Conservation (phyloP, 1,140 invertebrate genomes). For the Drosophila neocordata region DNA sequence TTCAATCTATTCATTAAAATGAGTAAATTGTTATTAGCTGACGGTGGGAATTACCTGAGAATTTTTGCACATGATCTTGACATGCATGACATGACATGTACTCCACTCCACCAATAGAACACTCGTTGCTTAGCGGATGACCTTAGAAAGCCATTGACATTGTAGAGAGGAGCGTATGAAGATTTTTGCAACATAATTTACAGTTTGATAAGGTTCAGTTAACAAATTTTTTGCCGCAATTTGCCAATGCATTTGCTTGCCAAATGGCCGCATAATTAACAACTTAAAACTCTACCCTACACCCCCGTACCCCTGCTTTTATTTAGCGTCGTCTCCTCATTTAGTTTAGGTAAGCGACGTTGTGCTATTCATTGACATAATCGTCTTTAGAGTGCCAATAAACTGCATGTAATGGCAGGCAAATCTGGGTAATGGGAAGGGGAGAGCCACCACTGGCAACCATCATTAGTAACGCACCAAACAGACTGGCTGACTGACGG, state of each 20-base stretch:
- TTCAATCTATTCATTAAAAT: slow-evolving; percentile 13
- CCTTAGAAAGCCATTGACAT: slow-evolving; percentile 44
- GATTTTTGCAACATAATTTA: background rate
- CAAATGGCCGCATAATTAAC: slow-evolving; percentile 46
- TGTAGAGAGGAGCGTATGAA: background rate
- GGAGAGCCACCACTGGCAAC: slow-evolving; percentile 24
- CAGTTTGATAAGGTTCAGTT: background rate
- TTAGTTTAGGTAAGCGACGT: slow-evolving; percentile 10
- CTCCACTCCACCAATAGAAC: slow-evolving; percentile 2
- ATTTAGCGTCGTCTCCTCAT: background rate
- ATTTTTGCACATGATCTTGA: slow-evolving; percentile 44
- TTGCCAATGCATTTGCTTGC: slow-evolving; percentile 28
- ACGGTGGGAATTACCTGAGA: background rate
- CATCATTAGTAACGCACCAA: slow-evolving; percentile 72
- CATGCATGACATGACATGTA: slow-evolving; percentile 17
- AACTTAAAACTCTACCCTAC: background rate
- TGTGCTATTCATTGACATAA: slow-evolving; percentile 64
- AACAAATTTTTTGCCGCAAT: slow-evolving; percentile 35
- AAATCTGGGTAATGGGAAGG: background rate
- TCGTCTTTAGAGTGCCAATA: slow-evolving; percentile 65
- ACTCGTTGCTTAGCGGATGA: background rate
- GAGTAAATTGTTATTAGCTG: slow-evolving; percentile 24
- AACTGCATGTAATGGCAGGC: slow-evolving; percentile 63
- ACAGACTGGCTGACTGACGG: slow-evolving; percentile 13
- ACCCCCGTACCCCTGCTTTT: background rate